Conservation (phyloP, 2,113 vertebrate species). For the Thunnus thynnus region DNA sequence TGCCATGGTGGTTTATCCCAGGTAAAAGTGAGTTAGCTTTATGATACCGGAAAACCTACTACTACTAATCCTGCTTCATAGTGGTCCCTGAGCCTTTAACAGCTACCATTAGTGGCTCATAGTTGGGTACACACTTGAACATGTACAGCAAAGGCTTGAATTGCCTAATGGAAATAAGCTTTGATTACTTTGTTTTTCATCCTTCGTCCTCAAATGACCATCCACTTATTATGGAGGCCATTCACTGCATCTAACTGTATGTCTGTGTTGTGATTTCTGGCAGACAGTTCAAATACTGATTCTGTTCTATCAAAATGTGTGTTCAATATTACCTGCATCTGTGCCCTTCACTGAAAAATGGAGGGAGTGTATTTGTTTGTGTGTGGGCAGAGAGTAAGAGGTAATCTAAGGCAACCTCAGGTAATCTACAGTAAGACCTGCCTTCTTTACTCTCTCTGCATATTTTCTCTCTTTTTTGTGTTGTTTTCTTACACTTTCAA, state of each 20-base stretch:
- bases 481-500: background rate
- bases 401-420: conserved; percentile 6
- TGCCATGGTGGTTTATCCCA: no score
- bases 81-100: no score
- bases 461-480: background rate
- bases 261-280: background rate
- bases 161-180: background rate
- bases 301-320: background rate
- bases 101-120: no score
- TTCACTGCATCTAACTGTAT: background rate
- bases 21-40: no score
- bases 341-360: conserved; percentile 1
- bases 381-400: background rate
- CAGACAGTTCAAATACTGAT: background rate
- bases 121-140: no score
- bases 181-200: background rate
- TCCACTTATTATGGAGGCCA: background rate
- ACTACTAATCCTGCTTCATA: no score
- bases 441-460: background rate
- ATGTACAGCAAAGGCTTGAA: background rate
- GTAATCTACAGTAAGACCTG: background rate
- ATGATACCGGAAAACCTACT: no score
- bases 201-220: background rate
- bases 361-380: background rate
- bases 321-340: conserved; percentile 2